Conservation (phyloP, 2,113 vertebrate species). For the Channa maculata region DNA sequence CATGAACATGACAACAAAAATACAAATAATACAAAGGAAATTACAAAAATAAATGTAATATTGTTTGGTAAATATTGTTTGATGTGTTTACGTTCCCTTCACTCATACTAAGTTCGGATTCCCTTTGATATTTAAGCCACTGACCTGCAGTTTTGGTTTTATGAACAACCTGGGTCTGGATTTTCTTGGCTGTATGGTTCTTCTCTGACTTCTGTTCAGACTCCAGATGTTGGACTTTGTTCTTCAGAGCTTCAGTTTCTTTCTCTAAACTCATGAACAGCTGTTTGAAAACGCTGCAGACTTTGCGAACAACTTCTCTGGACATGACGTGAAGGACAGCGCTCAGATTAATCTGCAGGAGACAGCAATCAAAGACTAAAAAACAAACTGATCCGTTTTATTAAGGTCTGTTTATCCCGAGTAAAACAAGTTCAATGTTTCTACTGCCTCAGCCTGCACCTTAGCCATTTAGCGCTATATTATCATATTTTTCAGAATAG, state of each 20-base stretch:
- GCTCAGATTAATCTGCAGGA: conserved; percentile 35
- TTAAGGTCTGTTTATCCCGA: no score
- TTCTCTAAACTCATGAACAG: conserved; percentile 7
- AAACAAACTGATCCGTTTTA: no score
- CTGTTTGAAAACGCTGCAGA: conserved; percentile 61
- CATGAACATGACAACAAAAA: no score
- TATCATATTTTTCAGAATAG: no score
- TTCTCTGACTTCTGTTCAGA: neutral
- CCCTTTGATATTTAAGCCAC: neutral
- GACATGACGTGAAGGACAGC: conserved; percentile 15
- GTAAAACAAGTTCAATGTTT: no score
- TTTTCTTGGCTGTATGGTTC: neutral
- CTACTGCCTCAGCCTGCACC: no score
- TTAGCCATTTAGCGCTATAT: no score
- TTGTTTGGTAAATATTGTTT: no score
- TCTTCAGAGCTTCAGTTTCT: conserved; percentile 42
- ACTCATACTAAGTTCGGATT: neutral
- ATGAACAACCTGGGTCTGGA: neutral
- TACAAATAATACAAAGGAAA: no score
- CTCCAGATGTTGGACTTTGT: conserved; percentile 19
- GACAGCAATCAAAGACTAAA: no score
- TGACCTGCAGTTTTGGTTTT: conserved; percentile 31
- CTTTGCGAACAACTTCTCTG: conserved; percentile 46
- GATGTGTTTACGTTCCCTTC: no score
- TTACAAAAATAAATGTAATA: no score